Evolutionary conservation across 2,888 invertebrate species (phyloP), one percentile per base, ranked within the genome.

Genomic region (Pediacus dermestoides): DNA sequence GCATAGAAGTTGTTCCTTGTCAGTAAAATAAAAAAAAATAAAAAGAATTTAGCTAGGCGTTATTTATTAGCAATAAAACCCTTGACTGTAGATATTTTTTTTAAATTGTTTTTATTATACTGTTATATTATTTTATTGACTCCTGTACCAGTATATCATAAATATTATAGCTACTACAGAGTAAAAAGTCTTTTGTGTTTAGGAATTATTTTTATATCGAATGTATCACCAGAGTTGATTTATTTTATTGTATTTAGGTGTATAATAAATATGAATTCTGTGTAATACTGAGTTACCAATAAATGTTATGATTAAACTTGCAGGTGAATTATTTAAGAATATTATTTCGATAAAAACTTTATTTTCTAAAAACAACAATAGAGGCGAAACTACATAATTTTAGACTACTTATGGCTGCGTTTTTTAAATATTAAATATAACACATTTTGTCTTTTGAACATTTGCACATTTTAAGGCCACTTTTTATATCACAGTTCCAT

Each of bases 241-340:
- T 52, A 45, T 52, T 53, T 52, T 52, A 23, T 34, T 39, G 31
- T 44, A 49, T 54, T 52, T 47, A 40, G 39, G 39, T 53, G 42
- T 46, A 37, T 12, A 23, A 49, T 42, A 49, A 41, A 37, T 43
- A 51, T 49, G 47, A 45, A 39, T 46, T 50, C 31, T 45, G 39
- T 53, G 46, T 53, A 52, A 40, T 44, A 48, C 21, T 53, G 37
- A 44, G 53, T 55, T 53, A 52, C 49, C 45, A 55, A 55, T 53
- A 55, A 53, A 55, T 55, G 55, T 55, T 55, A 48, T 46, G 42
- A 50, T 50, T 48, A 44, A 38, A 22, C 11, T 30, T n/a, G n/a
- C n/a, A n/a, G n/a, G n/a, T n/a, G n/a, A n/a, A n/a, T n/a, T n/a
- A n/a, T n/a, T n/a, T n/a, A n/a, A n/a, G n/a, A n/a, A n/a, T n/a